Base-by-base conservation (phyloP, 1,140 invertebrate species). In the Harlomillsia oculata region DNA sequence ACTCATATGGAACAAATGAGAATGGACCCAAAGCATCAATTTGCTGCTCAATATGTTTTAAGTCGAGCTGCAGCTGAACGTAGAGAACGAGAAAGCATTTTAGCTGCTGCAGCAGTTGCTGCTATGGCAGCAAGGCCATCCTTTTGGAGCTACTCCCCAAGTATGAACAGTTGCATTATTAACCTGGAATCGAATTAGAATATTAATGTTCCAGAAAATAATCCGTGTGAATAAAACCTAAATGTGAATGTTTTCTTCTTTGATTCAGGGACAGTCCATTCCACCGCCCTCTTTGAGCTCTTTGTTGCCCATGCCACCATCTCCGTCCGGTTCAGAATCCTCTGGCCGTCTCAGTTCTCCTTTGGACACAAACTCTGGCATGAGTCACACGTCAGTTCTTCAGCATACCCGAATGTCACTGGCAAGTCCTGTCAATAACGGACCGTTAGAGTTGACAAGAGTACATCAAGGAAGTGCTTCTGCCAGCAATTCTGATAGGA, bases 1-100 rank as follows among this genome's bases (percentile, higher is more conserved):
- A 86, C 84, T 58, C 90, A 94, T 70, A 93, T 94, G 89, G 90
- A 94, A 69, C 88, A 92, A 69, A 93, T 93, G 90, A 80, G 89
- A 67, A 93, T 92, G 88, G 89, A 94, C 73, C 89, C 89, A 2
- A 94, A 93, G 73, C 89, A 93, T 78, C 89, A 93, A 70, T 93
- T 93, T 69, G 89, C 89, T 29, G 89, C 90, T 23, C 89, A 94
- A 69, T 92, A 92, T 70, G 88, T 93, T 20, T 76, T 93, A 48
- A 90, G 87, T 58, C 75, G 89, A 65, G 89, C 89, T 8, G 89
- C 89, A 5, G 89, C 89, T 21, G 89, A 92, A 67, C 78, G 88
- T 66, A 76, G 89, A 59, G 88, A 92, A 69, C 74, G 89, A 29
- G 89, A 92, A 69, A 78, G 73, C 2, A 72, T 85, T 50, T 73